Evolutionary conservation across 2,888 invertebrate species (phyloP).

Genomic region (Mesopsocus fuscifrons): DNA sequence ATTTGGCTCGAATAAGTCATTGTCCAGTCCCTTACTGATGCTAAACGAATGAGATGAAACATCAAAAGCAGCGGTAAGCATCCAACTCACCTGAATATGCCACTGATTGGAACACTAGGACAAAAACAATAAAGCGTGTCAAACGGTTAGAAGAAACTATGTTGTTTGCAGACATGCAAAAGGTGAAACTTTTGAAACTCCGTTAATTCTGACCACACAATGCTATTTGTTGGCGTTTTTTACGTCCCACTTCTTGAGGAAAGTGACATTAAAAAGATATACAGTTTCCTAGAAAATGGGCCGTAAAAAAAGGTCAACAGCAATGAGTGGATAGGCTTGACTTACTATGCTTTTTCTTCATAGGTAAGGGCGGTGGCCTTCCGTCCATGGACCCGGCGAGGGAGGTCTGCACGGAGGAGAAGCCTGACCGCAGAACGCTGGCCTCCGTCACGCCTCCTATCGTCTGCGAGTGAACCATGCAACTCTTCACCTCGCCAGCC

Average conservation of each 20-base stretch:
- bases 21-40: too few relatives aligned
- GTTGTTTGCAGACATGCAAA: too few relatives aligned
- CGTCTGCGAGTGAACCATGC: background rate
- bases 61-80: background rate
- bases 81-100: constrained; percentile 84
- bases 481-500: background rate
- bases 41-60: background rate
- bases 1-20: too few relatives aligned
- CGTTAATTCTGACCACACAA: too few relatives aligned
- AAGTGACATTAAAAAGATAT: too few relatives aligned
- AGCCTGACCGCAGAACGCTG: background rate
- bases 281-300: too few relatives aligned
- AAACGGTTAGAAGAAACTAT: background rate
- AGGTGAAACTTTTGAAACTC: too few relatives aligned
- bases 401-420: background rate
- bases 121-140: constrained; percentile 22
- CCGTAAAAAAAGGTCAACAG: too few relatives aligned
- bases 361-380: constrained; percentile 74
- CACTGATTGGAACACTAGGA: constrained; percentile 85
- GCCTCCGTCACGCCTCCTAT: background rate
- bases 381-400: too few relatives aligned
- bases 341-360: constrained; percentile 92
- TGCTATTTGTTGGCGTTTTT: too few relatives aligned
- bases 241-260: too few relatives aligned
- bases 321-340: too few relatives aligned